A percentile compares a stretch with the other conserved stretches of the same genome.
phyloP scores from a whole-genome alignment of 2,888 invertebrate genomes.

The Petrolisthes manimaculis region DNA sequence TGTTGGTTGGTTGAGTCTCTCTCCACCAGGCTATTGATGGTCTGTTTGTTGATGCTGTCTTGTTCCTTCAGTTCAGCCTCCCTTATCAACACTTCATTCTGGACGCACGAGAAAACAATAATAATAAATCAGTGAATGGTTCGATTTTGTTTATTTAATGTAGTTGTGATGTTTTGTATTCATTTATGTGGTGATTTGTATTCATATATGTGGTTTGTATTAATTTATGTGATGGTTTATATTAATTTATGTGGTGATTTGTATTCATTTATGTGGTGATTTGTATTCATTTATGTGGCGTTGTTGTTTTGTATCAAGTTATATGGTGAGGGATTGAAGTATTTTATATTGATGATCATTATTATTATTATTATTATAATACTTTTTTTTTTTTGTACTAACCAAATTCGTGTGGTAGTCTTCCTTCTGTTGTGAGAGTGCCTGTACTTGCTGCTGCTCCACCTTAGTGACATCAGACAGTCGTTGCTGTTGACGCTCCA shows the following conservation, averaged over 20 bases:
- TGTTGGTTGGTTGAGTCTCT: conserved; percentile 20
- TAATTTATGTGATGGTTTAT: too few species aligned
- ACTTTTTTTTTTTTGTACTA: not conserved
- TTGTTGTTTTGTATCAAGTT: too few species aligned
- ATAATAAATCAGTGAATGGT: too few species aligned
- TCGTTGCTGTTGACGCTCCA: conserved; percentile 23
- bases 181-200: not conserved
- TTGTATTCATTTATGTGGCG: too few species aligned
- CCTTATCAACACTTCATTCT: not conserved
- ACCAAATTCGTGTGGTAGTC: conserved; percentile 15
- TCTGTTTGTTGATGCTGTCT: not conserved
- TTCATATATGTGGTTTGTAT: too few species aligned
- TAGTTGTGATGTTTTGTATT: not conserved
- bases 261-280: too few species aligned
- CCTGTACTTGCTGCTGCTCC: conserved; percentile 18
- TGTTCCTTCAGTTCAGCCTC: conserved; percentile 25
- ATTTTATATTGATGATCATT: too few species aligned
- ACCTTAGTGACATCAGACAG: conserved; percentile 8
- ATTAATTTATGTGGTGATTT: too few species aligned
- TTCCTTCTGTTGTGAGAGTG: conserved; percentile 1
- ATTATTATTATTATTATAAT: too few species aligned
- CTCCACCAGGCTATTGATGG: conserved; percentile 24
- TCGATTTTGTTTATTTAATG: not conserved
- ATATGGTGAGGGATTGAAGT: too few species aligned
- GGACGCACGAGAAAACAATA: not conserved